Conservation (phyloP, 2,113 vertebrate genomes). For the Gallinago media region DNA sequence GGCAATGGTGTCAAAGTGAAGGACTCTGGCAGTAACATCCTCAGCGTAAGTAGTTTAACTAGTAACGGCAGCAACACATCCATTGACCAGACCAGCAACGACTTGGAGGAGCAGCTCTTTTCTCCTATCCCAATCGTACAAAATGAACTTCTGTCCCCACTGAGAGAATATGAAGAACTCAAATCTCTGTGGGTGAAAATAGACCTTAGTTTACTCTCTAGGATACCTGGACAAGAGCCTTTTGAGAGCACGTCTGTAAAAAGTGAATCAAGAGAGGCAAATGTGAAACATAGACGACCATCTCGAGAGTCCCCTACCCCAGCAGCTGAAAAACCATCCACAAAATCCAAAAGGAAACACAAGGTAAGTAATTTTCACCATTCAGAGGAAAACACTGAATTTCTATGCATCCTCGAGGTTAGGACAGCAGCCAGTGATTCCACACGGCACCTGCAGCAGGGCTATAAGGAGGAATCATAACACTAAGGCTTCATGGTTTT, state of each 20-base stretch:
- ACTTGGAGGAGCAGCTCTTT: conserved; percentile 82
- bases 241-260: conserved; percentile 71
- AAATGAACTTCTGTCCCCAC: conserved; percentile 85
- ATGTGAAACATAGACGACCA: conserved; percentile 84
- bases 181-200: conserved; percentile 96
- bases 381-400: not conserved
- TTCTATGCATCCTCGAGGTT: not conserved
- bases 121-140: conserved; percentile 81
- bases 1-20: conserved; percentile 74
- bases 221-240: conserved; percentile 83
- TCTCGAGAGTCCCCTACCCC: conserved; percentile 79
- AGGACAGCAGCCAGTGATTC: not conserved
- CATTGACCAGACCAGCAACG: conserved; percentile 82
- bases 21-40: conserved; percentile 76
- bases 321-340: conserved; percentile 81
- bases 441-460: not conserved
- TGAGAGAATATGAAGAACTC: conserved; percentile 85
- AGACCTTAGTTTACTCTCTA: conserved; percentile 86
- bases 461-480: not conserved
- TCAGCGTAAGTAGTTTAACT: conserved; percentile 82
- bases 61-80: conserved; percentile 79
- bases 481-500: not conserved
- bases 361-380: conserved; percentile 78
- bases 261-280: conserved; percentile 78
- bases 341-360: conserved; percentile 94